Percentiles rank a stretch among this genome's conserved stretches.
phyloP scores from a whole-genome alignment of 1,140 invertebrate species.

The Neelides sp. region DNA sequence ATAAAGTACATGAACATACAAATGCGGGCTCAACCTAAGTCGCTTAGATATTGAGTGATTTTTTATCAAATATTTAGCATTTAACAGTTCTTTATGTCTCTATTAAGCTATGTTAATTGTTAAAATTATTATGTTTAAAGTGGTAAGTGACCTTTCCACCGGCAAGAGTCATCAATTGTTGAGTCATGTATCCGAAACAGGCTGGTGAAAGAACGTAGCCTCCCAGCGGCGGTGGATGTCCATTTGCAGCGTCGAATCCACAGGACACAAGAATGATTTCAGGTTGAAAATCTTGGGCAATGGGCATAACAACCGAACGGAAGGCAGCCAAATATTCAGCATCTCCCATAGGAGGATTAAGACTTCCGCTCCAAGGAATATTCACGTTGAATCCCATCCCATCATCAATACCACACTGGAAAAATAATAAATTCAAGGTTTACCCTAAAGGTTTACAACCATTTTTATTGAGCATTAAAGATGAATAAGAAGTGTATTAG shows the following conservation, averaged over 20 bases:
- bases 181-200: constrained; percentile 94
- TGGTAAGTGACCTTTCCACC: constrained; percentile 55
- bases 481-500: not conserved
- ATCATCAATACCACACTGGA: constrained; percentile 66
- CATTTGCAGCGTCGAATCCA: constrained; percentile 86
- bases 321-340: constrained; percentile 97
- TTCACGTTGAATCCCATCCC: constrained; percentile 96
- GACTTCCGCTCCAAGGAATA: constrained; percentile 76
- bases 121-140: not conserved
- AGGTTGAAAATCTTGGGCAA: constrained; percentile 80
- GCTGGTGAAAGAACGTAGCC: constrained; percentile 86
- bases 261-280: constrained; percentile 92
- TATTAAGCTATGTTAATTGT: no score
- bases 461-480: not conserved
- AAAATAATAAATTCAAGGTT: constrained; percentile 13
- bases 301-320: constrained; percentile 79
- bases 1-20: no score
- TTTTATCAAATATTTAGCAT: no score
- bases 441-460: not conserved
- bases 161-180: constrained; percentile 78
- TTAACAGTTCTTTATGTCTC: no score
- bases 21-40: no score
- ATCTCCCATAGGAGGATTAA: constrained; percentile 86
- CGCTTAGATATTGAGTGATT: no score
- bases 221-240: constrained; percentile 55